Evolutionary conservation across 2,113 vertebrate species (phyloP), one percentile per base, ranked within the genome.

Genomic region (Ornithorhynchus anatinus): DNA sequence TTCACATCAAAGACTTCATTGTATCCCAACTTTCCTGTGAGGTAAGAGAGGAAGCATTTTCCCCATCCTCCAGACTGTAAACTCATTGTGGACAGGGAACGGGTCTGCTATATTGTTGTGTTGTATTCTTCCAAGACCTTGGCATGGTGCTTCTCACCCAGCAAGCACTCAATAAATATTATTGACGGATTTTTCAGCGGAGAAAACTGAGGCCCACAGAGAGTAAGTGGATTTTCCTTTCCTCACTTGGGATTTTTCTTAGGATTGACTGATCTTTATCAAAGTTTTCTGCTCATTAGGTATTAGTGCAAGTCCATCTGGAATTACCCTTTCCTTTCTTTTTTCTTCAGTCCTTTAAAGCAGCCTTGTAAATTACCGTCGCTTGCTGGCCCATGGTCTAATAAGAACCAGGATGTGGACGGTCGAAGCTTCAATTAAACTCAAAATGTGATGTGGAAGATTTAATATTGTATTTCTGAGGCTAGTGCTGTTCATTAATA

Each of bases 261-360:
- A 11, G 9, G 14, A 9, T 4, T 20, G n/a, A 48, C 20, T 14
- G 31, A 27, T 2, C 4, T 13, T 33, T 29, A 27, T 16, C 16
- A 5, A 38, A 38, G 40, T 32, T 29, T 22, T 44, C 13, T 36
- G 16, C 23, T 25, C 9, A 23, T 17, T 47, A 15, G 23, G 6
- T 12, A 5, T 17, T 4, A 15, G n/a, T n/a, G 7, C 23, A 4
- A 3, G 4, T 14, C 10, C 4, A 12, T 3, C 8, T 29, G 13
- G 17, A 16, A 4, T 56, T 2, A 8, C 35, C 42, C 58, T 8
- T 3, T 10, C 33, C 31, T 31, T 42, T 6, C 32, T 13, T 22
- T 5, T 29, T 7, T 42, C 8, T 44, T 22, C 22, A 52, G 29
- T 17, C 25, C 39, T 1, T 1, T 1, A 57, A 43, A 13, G 7